Conservation (phyloP, 2,113 vertebrate genomes). For the Donacobius atricapilla region DNA sequence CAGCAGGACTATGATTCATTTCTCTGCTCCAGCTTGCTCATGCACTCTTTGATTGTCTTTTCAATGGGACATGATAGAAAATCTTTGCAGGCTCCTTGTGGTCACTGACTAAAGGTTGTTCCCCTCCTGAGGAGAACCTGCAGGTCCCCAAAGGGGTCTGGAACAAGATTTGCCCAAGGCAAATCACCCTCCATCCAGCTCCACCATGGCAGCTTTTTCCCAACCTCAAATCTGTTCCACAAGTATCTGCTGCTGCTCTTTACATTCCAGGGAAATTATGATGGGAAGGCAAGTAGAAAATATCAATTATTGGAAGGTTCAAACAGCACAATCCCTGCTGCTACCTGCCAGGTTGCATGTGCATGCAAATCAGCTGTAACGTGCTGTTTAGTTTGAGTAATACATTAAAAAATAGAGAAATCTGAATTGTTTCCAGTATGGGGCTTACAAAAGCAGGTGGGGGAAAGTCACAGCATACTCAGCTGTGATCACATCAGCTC, state of each 20-base stretch:
- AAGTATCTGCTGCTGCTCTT: background rate
- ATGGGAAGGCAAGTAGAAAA: background rate
- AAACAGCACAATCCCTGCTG: background rate
- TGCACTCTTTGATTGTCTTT: background rate
- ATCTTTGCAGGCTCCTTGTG: background rate
- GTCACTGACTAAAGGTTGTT: background rate
- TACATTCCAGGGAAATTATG: background rate
- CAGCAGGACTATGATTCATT: slow-evolving; percentile 67
- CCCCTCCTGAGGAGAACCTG: background rate
- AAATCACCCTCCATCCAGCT: background rate
- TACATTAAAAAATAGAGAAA: background rate
- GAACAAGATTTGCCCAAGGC: background rate
- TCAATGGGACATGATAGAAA: background rate
- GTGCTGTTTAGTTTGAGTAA: background rate
- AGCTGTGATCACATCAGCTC: background rate
- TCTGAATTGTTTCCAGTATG: background rate
- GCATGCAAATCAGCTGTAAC: background rate
- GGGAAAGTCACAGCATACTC: background rate
- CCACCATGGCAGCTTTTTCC: background rate
- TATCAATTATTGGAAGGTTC: background rate
- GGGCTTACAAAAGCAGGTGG: background rate
- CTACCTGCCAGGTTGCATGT: background rate
- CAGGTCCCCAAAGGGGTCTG: background rate
- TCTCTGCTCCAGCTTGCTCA: background rate
- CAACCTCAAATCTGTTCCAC: background rate